Evolutionary conservation across 2,113 vertebrate genomes (phyloP).

Genomic region (Ochotona princeps): DNA sequence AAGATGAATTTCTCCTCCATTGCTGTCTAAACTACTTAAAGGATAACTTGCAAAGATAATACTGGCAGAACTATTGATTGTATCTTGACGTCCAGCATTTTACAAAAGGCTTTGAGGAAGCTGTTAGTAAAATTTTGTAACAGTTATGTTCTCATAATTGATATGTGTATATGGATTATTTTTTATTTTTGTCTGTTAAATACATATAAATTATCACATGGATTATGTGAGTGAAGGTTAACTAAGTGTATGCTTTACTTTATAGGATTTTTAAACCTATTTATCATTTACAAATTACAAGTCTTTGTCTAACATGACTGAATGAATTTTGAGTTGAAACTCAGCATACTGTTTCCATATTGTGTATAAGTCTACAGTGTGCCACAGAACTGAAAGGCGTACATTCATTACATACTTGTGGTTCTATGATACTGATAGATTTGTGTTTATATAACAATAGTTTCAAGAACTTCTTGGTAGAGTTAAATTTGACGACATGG

Average conservation of each 20-base stretch:
- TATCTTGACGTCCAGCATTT: background rate
- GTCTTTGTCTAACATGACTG: background rate
- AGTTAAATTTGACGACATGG: background rate
- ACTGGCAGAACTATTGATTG: background rate
- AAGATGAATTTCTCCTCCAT: constrained; percentile 45
- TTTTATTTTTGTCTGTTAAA: constrained; percentile 20
- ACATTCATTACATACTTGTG: background rate
- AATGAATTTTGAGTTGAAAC: constrained; percentile 27
- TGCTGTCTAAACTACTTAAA: constrained; percentile 54
- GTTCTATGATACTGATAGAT: background rate
- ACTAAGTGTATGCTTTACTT: background rate
- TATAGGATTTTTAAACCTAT: background rate
- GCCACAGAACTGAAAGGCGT: background rate
- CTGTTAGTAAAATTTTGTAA: background rate
- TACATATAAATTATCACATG: background rate
- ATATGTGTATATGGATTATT: background rate
- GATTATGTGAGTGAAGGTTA: background rate
- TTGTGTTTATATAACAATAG: background rate
- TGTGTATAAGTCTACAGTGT: background rate
- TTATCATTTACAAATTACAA: background rate
- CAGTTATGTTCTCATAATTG: background rate
- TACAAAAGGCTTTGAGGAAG: constrained; percentile 15
- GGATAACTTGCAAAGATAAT: constrained; percentile 19
- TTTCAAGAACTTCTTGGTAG: background rate
- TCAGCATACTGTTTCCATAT: background rate